Percentiles rank a stretch among this genome's conserved stretches.
Conservation (phyloP, 1,140 invertebrate genomes). For the Neoseiulus cucumeris region DNA sequence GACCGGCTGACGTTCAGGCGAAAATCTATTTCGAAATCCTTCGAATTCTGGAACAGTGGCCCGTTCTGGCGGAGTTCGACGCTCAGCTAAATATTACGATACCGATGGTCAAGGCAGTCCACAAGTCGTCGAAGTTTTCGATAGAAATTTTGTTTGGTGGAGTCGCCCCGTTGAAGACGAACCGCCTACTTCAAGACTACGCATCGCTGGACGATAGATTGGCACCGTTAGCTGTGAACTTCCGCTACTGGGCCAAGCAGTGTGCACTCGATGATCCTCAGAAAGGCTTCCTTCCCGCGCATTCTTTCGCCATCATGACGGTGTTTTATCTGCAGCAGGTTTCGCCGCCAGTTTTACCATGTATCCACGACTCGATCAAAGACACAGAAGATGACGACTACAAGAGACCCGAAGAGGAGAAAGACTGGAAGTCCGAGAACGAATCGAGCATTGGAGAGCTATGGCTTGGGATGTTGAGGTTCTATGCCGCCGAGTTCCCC, state of each 20-base stretch:
- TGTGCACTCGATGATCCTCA: conserved; percentile 11
- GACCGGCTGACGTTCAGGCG: neutral
- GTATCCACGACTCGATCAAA: conserved; percentile 21
- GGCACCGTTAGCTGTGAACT: neutral
- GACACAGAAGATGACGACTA: conserved; percentile 17
- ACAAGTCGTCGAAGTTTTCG: neutral
- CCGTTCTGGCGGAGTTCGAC: neutral
- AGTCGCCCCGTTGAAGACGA: neutral
- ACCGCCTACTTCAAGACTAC: neutral
- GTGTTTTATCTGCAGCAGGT: conserved; percentile 27
- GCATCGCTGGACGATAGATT: neutral
- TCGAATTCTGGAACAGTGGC: neutral
- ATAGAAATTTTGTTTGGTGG: neutral
- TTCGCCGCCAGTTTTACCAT: conserved; percentile 24
- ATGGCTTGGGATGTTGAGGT: conserved; percentile 36
- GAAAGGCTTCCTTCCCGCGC: conserved; percentile 25
- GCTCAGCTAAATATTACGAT: neutral
- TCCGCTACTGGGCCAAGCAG: neutral
- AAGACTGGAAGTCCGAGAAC: conserved; percentile 25
- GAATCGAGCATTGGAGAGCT: conserved; percentile 31
- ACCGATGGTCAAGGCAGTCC: neutral
- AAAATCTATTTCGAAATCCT: conserved; percentile 4
- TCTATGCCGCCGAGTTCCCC: conserved; percentile 36
- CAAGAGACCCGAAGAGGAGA: neutral
- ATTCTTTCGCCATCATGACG: conserved; percentile 24